Base-by-base conservation (phyloP, 2,113 vertebrate genomes). In the Pterophyllum scalare region DNA sequence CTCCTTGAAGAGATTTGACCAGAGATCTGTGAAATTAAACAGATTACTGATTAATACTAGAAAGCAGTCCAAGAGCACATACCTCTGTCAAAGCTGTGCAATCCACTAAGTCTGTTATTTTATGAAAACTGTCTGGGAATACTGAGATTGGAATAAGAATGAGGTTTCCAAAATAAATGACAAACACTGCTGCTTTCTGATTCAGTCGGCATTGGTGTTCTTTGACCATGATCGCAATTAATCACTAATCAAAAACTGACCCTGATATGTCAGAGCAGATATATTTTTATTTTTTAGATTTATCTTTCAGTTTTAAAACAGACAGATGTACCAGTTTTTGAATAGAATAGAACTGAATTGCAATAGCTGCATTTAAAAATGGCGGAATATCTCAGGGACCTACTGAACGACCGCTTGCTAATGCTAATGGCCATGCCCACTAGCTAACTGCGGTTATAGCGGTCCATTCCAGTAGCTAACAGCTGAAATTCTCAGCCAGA, bases 1-100 rank as follows among this genome's bases (percentile, higher is more conserved):
- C 84, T 72, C 60, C 76, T 86, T 59, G 19, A 85, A 72, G 54
- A 87, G 80, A 88, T 84, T 26, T 78, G 81, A 86, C 74, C 80
- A 78, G 70, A 78, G 62, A 87, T 87, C 77, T 89, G 87, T 88
- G 82, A 87, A 88, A 89, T 85, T 86, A 82, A 84, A 72, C 81
- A 80, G 77, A 87, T 86, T 83, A 77, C 75, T 62, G 80, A 89
- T 90, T 85, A 91, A 89, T 87, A 77, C 24, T 13, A 75, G 82
- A 81, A 60, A 78, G 72, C 62, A 58, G 59, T 85, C 57, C 31
- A 75, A 82, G 10, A 72, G 49, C 12, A 15, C 1, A 57, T 5
- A 49, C 54, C 20, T 70, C 7, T 22, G 19, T 60, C 12, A 24
- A 82, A 52, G 33, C 74, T 46, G 46, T n/a, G 17, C 10, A 80